Conservation (phyloP, 2,888 invertebrate species). For the Theretra japonica region DNA sequence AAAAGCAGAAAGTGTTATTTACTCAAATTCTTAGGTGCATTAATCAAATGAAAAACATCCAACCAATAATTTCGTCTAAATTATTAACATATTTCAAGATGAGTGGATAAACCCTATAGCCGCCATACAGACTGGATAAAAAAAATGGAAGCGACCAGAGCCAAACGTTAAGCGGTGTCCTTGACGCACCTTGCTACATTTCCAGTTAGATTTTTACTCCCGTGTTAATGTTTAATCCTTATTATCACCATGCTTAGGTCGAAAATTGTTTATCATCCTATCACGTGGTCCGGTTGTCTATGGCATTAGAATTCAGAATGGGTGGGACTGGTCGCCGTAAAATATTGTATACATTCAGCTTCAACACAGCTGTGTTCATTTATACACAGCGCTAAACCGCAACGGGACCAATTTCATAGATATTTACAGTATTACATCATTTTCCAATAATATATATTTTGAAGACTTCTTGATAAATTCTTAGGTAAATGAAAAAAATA, state of each 20-base stretch:
- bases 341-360: conserved; percentile 16
- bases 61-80: neutral
- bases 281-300: conserved; percentile 44
- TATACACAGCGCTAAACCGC: conserved; percentile 2
- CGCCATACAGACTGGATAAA: conserved; percentile 59
- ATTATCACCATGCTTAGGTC: conserved; percentile 47
- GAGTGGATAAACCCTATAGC: conserved; percentile 6
- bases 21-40: neutral
- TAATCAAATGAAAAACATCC: neutral
- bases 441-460: neutral
- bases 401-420: neutral
- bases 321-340: conserved; percentile 47
- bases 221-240: conserved; percentile 47
- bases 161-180: conserved; percentile 67
- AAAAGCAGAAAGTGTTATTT: too few relatives aligned
- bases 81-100: neutral
- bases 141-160: conserved; percentile 61
- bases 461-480: neutral
- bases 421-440: neutral
- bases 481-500: too few relatives aligned
- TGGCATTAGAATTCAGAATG: conserved; percentile 65
- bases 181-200: conserved; percentile 73
- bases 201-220: conserved; percentile 55
- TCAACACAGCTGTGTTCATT: neutral
- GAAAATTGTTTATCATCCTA: conserved; percentile 45